phyloP scores from a whole-genome alignment of 23 tunicate genomes.

The Trididemnum clinides region DNA sequence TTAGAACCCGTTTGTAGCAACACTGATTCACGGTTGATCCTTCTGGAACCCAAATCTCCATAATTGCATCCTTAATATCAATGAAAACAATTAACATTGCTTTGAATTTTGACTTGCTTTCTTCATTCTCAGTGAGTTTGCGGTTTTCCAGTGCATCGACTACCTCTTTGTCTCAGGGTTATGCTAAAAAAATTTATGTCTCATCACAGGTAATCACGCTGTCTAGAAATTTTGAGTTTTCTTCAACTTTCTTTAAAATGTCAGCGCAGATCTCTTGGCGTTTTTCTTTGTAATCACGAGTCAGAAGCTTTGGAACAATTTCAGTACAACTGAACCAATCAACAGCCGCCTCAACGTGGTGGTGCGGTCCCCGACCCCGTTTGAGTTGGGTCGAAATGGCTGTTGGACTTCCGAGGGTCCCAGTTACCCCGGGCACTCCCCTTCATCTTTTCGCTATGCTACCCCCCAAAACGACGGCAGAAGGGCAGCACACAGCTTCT shows the following conservation, averaged over 20 bases:
- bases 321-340: too few relatives aligned
- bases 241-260: too few relatives aligned
- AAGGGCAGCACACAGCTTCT: too few relatives aligned
- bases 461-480: too few relatives aligned
- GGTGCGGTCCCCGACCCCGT: too few relatives aligned
- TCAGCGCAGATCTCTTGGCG: neutral
- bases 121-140: too few relatives aligned
- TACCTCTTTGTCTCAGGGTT: conserved; percentile 30
- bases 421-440: too few relatives aligned
- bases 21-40: conserved; percentile 11
- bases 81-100: conserved; percentile 26
- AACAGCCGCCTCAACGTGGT: too few relatives aligned
- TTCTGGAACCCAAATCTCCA: neutral
- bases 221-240: too few relatives aligned
- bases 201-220: neutral
- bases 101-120: neutral
- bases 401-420: too few relatives aligned
- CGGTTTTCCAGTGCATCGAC: conserved; percentile 1
- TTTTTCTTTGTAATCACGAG: neutral
- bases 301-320: neutral
- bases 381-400: too few relatives aligned
- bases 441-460: too few relatives aligned
- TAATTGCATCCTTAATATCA: neutral
- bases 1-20: neutral
- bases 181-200: conserved; percentile 24